A percentile compares a stretch with the other conserved stretches of the same genome.
These are phyloP conservation scores for Cyrtodaria siliqua DNA, from an alignment of 2,888 invertebrate species.

Conservation along the genomic window DNA sequence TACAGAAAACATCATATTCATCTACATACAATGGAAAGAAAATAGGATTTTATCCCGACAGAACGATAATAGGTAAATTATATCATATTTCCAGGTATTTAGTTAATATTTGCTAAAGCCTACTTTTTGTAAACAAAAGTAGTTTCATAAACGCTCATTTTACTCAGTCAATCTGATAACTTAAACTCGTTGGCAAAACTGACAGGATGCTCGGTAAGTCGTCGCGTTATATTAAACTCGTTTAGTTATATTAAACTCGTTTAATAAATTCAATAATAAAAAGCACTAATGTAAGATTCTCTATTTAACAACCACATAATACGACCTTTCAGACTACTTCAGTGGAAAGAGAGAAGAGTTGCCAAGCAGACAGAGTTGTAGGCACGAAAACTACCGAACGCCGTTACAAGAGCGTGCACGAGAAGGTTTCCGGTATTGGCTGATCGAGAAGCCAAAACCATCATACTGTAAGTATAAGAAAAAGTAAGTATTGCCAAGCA, in stretches of 20 bases:
- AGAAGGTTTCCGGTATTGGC: constrained; percentile 81
- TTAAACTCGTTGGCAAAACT: too few relatives aligned
- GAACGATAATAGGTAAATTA: constrained; percentile 54
- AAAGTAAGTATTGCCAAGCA: constrained; percentile 62
- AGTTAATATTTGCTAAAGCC: too few relatives aligned
- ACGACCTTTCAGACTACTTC: constrained; percentile 46
- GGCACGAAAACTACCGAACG: constrained; percentile 51
- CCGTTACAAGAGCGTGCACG: constrained; percentile 74
- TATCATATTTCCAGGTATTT: not conserved
- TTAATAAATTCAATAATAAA: too few relatives aligned
- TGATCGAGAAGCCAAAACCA: constrained; percentile 77
- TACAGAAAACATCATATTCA: constrained; percentile 57
- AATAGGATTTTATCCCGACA: constrained; percentile 56
- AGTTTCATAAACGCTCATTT: too few relatives aligned
- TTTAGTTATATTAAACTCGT: too few relatives aligned
- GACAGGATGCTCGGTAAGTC: too few relatives aligned
- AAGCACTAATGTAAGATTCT: too few relatives aligned
- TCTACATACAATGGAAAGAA: constrained; percentile 52
- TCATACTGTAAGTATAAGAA: constrained; percentile 77
- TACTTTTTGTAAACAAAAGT: too few relatives aligned
- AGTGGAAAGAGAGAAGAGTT: constrained; percentile 30
- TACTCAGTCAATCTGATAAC: too few relatives aligned
- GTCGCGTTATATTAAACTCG: too few relatives aligned
- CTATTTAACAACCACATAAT: too few relatives aligned
- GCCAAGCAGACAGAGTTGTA: constrained; percentile 23